phyloP scores from a whole-genome alignment of 1,140 invertebrate species.

The Drosophila bipectinata region DNA sequence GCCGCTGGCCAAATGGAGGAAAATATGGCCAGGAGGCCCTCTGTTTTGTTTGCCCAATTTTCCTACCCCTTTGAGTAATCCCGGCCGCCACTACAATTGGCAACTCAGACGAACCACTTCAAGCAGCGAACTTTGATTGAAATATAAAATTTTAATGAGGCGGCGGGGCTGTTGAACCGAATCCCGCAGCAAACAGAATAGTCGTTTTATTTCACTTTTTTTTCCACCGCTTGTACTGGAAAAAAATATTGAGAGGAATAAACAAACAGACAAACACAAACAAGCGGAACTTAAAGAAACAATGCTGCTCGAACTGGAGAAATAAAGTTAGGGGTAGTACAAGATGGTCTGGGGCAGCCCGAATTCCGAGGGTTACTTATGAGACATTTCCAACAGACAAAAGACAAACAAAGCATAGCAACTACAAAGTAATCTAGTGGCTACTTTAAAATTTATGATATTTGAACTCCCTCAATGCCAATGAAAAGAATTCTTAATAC shows the following conservation, averaged over 20 bases:
- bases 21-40: not conserved
- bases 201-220: constrained; percentile 28
- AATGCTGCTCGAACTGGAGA: constrained; percentile 22
- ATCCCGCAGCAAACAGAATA: constrained; percentile 50
- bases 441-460: constrained; percentile 43
- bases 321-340: constrained; percentile 20
- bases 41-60: constrained; percentile 27
- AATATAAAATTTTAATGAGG: constrained; percentile 80
- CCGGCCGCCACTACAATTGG: constrained; percentile 33
- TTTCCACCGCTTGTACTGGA: not conserved
- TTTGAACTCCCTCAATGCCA: constrained; percentile 11
- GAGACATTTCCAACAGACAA: constrained; percentile 50
- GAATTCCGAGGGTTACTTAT: constrained; percentile 37
- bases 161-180: constrained; percentile 48
- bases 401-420: constrained; percentile 45
- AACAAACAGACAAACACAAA: constrained; percentile 53
- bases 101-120: constrained; percentile 43
- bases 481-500: constrained; percentile 1
- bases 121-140: constrained; percentile 75
- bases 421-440: constrained; percentile 29
- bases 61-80: constrained; percentile 35
- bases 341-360: not conserved
- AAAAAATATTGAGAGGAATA: constrained; percentile 52
- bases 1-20: not conserved
- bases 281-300: constrained; percentile 55